Evolutionary conservation across 92 coral and sea anemone species (phyloP).

Genomic region (Porites divaricata): DNA sequence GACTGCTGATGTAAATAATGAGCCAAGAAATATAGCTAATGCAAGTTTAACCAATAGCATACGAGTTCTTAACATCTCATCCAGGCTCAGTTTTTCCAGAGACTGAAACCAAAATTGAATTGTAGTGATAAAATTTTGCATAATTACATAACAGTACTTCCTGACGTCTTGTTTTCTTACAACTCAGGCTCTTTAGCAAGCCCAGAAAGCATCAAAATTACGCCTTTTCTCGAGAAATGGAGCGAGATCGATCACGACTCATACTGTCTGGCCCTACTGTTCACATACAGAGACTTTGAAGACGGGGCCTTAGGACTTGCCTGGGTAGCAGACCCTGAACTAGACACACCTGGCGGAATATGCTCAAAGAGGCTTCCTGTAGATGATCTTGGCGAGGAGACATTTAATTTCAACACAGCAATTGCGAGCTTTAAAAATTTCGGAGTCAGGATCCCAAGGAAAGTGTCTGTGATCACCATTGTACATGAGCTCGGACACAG

Average conservation of each 20-base stretch:
- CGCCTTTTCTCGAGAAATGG: constrained; percentile 78
- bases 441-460: constrained; percentile 69
- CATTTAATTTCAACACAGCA: constrained; percentile 79
- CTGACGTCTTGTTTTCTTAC: neutral
- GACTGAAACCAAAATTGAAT: no score
- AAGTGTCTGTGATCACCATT: constrained; percentile 70
- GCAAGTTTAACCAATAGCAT: no score
- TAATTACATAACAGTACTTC: no score
- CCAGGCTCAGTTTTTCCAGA: neutral
- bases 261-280: constrained; percentile 86
- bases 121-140: neutral
- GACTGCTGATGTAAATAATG: no score
- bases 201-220: constrained; percentile 11
- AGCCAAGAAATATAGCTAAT: no score
- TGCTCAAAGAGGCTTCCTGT: constrained; percentile 69
- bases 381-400: constrained; percentile 25
- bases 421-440: constrained; percentile 73
- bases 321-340: constrained; percentile 71
- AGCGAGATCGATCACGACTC: constrained; percentile 76
- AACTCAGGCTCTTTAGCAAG: constrained; percentile 33
- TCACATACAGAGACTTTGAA: constrained; percentile 83
- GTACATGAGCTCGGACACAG: constrained; percentile 92
- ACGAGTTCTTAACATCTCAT: no score
- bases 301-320: constrained; percentile 91
- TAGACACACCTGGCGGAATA: constrained; percentile 73